Percentiles rank a stretch among this genome's conserved stretches.
These are phyloP conservation scores for Sminthurides bifidus DNA, from an alignment of 1,140 invertebrate species.

Conservation along the genomic window DNA sequence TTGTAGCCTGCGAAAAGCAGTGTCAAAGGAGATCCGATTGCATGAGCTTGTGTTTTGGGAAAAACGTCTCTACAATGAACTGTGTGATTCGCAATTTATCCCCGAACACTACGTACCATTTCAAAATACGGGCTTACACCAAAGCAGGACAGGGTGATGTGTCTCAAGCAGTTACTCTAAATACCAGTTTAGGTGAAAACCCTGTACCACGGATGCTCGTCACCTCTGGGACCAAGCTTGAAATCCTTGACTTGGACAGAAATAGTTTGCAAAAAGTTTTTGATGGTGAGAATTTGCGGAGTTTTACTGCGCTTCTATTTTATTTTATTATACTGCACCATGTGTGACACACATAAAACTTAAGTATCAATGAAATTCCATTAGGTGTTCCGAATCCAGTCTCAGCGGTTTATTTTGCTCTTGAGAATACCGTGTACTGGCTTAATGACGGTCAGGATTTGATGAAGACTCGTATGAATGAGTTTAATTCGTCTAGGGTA, in stretches of 20 bases:
- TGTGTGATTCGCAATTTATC: constrained; percentile 43
- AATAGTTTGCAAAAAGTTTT: constrained; percentile 17
- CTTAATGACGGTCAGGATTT: constrained; percentile 62
- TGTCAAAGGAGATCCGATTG: constrained; percentile 15
- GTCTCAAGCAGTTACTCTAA: constrained; percentile 48
- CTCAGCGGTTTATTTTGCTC: constrained; percentile 36
- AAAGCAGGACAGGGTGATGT: constrained; percentile 56
- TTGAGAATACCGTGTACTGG: constrained; percentile 67
- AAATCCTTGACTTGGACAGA: constrained; percentile 57
- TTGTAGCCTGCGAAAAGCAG: constrained; percentile 51
- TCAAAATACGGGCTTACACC: constrained; percentile 60
- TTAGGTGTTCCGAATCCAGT: constrained; percentile 33
- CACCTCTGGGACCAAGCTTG: constrained; percentile 53
- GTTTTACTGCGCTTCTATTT: not conserved
- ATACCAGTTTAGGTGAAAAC: constrained; percentile 50
- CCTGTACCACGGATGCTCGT: constrained; percentile 67
- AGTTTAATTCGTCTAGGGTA: constrained; percentile 44
- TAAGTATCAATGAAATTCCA: constrained; percentile 19
- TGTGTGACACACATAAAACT: not conserved
- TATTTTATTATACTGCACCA: not conserved
- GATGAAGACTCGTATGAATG: constrained; percentile 49
- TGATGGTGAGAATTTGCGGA: constrained; percentile 21
- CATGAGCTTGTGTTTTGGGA: constrained; percentile 3
- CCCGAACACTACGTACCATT: constrained; percentile 52
- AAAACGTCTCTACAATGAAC: constrained; percentile 20